These are phyloP conservation scores for Tetrao urogallus DNA, from an alignment of 2,113 vertebrate genomes.

Conservation along the genomic window DNA sequence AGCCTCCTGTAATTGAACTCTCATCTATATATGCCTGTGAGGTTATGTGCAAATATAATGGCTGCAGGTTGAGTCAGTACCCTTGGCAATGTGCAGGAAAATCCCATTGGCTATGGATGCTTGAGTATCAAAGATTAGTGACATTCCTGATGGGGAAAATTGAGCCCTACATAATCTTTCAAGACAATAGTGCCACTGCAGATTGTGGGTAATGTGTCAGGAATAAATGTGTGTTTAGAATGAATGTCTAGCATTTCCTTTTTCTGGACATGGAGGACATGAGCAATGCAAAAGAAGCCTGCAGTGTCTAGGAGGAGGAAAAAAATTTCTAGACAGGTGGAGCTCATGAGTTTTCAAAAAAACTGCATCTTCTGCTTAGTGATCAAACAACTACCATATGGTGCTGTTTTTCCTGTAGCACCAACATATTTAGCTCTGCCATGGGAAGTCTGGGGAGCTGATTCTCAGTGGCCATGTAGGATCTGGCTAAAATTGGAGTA, in stretches of 20 bases:
- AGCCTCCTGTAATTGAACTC: neutral
- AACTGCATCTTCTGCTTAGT: neutral
- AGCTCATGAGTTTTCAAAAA: slow-evolving; percentile 31
- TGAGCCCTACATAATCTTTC: neutral
- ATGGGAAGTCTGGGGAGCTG: slow-evolving; percentile 24
- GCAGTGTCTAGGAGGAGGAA: neutral
- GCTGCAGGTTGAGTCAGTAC: neutral
- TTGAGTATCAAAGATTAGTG: neutral
- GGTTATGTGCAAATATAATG: neutral
- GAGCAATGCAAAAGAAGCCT: neutral
- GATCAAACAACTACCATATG: slow-evolving; percentile 59
- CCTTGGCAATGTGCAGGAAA: neutral
- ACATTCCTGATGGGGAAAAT: neutral
- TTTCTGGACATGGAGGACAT: neutral
- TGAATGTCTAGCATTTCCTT: neutral
- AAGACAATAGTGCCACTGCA: neutral
- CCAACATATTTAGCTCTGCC: slow-evolving; percentile 39
- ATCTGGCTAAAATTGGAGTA: slow-evolving; percentile 16
- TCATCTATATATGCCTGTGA: neutral
- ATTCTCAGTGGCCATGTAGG: neutral
- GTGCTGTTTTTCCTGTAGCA: slow-evolving; percentile 51
- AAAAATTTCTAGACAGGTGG: slow-evolving; percentile 29
- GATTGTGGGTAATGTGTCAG: neutral
- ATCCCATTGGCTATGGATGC: neutral
- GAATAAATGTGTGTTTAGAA: neutral